Evolutionary conservation across 2,113 vertebrate genomes (phyloP).

Genomic region (Coptodon bakossiorum): DNA sequence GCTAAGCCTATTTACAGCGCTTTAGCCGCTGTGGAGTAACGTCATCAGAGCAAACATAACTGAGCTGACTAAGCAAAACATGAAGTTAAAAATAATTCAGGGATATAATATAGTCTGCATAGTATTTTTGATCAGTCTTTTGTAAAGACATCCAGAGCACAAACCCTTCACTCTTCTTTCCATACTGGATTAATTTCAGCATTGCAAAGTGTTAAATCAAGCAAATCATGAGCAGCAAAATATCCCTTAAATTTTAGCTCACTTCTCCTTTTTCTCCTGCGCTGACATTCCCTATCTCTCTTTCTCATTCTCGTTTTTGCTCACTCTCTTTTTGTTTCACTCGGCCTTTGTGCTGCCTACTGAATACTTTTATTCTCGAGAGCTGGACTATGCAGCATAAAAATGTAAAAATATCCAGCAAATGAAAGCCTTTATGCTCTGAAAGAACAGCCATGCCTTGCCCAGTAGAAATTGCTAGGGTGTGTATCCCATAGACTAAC

Average conservation of each 20-base stretch:
- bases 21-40: not conserved
- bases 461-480: not conserved
- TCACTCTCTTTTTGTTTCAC: not conserved
- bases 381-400: not conserved
- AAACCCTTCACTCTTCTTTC: not conserved
- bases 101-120: not conserved
- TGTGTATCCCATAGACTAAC: not conserved
- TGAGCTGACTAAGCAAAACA: not conserved
- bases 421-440: not conserved
- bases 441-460: not conserved
- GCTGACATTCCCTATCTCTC: not conserved
- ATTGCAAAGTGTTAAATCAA: not conserved
- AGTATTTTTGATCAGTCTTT: not conserved
- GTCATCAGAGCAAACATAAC: not conserved
- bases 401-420: constrained; percentile 11
- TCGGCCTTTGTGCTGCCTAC: not conserved
- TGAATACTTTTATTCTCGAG: not conserved
- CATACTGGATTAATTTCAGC: not conserved
- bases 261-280: not conserved
- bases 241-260: not conserved
- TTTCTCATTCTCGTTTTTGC: not conserved
- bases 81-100: not conserved
- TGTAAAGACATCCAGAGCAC: not conserved
- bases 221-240: not conserved
- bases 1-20: not conserved